phyloP scores from a whole-genome alignment of 2,888 invertebrate species.

The Ichneumoninae sp. region DNA sequence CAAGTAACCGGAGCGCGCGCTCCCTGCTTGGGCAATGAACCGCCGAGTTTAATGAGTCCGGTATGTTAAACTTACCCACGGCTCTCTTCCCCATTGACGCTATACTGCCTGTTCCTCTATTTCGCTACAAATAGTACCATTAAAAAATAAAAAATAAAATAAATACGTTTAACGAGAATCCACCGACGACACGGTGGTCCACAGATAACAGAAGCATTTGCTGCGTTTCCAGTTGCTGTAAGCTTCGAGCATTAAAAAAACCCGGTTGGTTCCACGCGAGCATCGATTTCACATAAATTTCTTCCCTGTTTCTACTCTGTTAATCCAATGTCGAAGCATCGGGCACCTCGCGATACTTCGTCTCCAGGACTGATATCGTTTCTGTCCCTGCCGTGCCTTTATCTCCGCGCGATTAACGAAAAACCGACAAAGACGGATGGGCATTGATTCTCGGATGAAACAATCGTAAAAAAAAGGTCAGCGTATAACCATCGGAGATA shows the following conservation, averaged over 20 bases:
- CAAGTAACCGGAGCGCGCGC: constrained; percentile 27
- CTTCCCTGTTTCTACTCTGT: constrained; percentile 17
- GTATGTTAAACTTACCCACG: constrained; percentile 65
- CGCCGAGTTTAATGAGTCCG: constrained; percentile 64
- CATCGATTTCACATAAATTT: constrained; percentile 53
- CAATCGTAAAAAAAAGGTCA: not conserved
- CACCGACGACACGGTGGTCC: not conserved
- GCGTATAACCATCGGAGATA: not conserved
- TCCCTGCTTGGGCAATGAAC: constrained; percentile 64
- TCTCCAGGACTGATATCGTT: not conserved
- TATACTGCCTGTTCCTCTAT: not conserved
- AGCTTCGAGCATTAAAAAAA: constrained; percentile 19
- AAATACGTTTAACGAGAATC: constrained; percentile 4
- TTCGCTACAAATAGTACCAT: constrained; percentile 10
- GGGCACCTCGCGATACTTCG: not conserved
- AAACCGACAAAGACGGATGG: not conserved
- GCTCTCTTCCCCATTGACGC: constrained; percentile 25
- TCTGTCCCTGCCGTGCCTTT: not conserved
- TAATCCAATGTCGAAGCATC: constrained; percentile 47
- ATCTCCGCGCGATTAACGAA: constrained; percentile 9
- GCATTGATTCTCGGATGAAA: not conserved
- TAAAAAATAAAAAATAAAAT: not conserved
- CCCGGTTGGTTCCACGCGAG: constrained; percentile 19
- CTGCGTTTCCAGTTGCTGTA: not conserved
- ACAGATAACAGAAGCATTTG: constrained; percentile 9